Evolutionary conservation across 2,113 vertebrate species (phyloP).

Genomic region (Dipodomys spectabilis): DNA sequence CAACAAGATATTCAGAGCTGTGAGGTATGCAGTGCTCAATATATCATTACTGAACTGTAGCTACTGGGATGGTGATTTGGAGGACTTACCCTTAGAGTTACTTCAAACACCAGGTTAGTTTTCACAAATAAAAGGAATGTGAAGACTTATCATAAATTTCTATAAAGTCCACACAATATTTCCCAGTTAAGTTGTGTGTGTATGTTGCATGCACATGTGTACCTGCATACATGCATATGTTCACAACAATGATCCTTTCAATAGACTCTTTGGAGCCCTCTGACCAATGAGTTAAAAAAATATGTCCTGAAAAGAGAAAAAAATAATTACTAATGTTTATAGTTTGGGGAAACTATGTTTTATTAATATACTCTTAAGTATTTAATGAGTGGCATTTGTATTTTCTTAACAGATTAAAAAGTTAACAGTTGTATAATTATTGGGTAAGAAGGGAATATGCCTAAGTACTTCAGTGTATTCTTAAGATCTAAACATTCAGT

Average conservation of each 20-base stretch:
- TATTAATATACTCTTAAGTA: not conserved
- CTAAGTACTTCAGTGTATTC: constrained; percentile 16
- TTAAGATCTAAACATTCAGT: constrained; percentile 22
- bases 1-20: not conserved
- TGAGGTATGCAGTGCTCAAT: too few species aligned
- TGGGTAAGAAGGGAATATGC: not conserved
- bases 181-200: not conserved
- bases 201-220: not conserved
- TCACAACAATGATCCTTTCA: not conserved
- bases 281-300: not conserved
- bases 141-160: not conserved
- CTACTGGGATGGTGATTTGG: not conserved
- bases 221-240: too few species aligned
- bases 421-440: not conserved
- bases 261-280: not conserved
- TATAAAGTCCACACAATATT: not conserved
- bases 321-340: not conserved
- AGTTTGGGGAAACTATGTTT: not conserved
- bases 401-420: not conserved
- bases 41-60: not conserved
- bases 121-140: not conserved
- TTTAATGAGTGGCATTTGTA: not conserved
- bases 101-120: not conserved
- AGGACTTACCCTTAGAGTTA: not conserved
- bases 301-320: not conserved